Evolutionary conservation across 2,888 invertebrate species (phyloP).

Genomic region (Xanthorhoe designata): DNA sequence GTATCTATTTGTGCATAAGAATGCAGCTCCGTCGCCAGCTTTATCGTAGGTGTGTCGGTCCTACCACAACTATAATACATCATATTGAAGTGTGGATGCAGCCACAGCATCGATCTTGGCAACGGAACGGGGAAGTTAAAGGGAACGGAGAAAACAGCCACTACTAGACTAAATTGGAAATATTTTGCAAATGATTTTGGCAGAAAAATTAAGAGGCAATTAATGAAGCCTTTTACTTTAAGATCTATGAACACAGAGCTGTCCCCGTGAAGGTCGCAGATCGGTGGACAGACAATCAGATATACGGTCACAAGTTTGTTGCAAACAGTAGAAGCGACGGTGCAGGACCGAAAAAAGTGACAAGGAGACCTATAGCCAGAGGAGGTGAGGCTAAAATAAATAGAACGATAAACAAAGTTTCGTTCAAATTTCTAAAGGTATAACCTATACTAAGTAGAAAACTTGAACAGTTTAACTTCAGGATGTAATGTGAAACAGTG

Average conservation of each 20-base stretch:
- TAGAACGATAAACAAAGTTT: neutral
- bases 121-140: neutral
- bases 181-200: neutral
- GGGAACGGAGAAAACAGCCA: neutral
- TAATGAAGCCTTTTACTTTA: too few relatives aligned
- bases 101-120: neutral
- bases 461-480: constrained; percentile 31
- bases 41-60: constrained; percentile 25
- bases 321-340: too few relatives aligned
- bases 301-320: too few relatives aligned
- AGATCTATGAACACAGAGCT: too few relatives aligned
- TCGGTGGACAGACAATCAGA: too few relatives aligned
- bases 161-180: neutral
- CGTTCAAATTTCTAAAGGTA: neutral
- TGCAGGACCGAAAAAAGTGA: too few relatives aligned
- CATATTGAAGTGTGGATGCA: constrained; percentile 1
- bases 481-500: constrained; percentile 52
- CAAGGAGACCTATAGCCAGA: too few relatives aligned
- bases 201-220: too few relatives aligned
- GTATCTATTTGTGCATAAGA: constrained; percentile 48
- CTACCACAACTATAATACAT: constrained; percentile 19
- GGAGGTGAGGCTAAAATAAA: neutral
- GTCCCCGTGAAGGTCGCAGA: too few relatives aligned
- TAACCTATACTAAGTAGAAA: neutral
- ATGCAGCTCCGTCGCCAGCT: constrained; percentile 38